These are phyloP conservation scores for Craniophora ligustri DNA, from an alignment of 2,888 invertebrate species.

Conservation along the genomic window DNA sequence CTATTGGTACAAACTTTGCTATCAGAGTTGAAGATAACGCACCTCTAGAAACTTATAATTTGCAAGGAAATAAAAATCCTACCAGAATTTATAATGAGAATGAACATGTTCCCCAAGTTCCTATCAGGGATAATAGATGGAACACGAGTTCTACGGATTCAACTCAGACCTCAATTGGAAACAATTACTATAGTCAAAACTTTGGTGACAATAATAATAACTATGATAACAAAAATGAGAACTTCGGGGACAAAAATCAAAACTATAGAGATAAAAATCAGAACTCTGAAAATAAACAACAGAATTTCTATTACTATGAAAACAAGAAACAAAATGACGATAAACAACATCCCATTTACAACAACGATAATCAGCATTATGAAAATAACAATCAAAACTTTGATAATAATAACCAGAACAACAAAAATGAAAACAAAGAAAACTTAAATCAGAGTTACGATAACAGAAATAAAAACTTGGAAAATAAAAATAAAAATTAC, in stretches of 20 bases:
- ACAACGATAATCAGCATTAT: slow-evolving; percentile 1
- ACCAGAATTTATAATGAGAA: slow-evolving; percentile 63
- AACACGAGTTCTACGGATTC: slow-evolving; percentile 68
- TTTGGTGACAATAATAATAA: slow-evolving; percentile 37
- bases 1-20: slow-evolving; percentile 85
- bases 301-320: neutral
- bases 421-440: slow-evolving; percentile 9
- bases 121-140: slow-evolving; percentile 78
- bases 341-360: slow-evolving; percentile 6
- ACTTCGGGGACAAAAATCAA: slow-evolving; percentile 10
- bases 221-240: slow-evolving; percentile 5
- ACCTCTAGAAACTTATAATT: slow-evolving; percentile 69
- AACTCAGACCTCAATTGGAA: slow-evolving; percentile 50
- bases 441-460: slow-evolving; percentile 4
- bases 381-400: slow-evolving; percentile 10
- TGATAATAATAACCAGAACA: slow-evolving; percentile 2
- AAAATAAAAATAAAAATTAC: neutral
- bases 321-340: neutral
- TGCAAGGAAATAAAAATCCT: slow-evolving; percentile 67
- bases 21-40: slow-evolving; percentile 83
- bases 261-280: slow-evolving; percentile 16
- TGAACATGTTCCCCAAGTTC: slow-evolving; percentile 60
- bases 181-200: slow-evolving; percentile 51
- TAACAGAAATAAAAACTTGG: neutral
- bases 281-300: slow-evolving; percentile 1